Base-by-base conservation (phyloP, 2,888 invertebrate genomes). In the Tipula confusa region DNA sequence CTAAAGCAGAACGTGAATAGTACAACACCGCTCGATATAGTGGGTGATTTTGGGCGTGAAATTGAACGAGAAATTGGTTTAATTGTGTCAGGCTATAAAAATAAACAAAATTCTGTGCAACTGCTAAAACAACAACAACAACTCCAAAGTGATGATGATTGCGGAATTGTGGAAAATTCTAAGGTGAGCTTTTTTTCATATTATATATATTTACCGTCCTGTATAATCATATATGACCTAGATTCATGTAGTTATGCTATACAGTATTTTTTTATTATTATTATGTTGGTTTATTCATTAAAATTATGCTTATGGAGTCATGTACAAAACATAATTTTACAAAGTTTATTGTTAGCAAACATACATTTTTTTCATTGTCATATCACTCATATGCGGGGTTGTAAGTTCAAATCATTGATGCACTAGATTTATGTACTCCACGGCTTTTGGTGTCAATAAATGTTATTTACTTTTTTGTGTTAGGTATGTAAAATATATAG, bases 11-110 rank as follows among this genome's bases (percentile, higher is more conserved):
- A 64, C 24, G 9, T n/a, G n/a, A n/a, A 36, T 11, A 48, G 24
- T n/a, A 84, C 87, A 79, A 87, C 88, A 29, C 88, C 89, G 0
- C 87, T 88, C 6, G 88, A 88, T 86, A 89, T 89, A 79, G 87
- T 89, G 83, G 89, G 89, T 1, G 87, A 89, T 85, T 89, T 89
- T 85, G 88, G 87, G 1, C 86, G 87, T 29, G 89, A 89, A 85
- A 87, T 89, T 43, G 88, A 89, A 85, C 85, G 87, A 2, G 89
- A 89, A 84, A 88, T 89, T 84, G 88, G 88, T 28, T 86, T 88
- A 11, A 87, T 88, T 82, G 88, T 89, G 2, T 87, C 87, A 29
- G 88, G 88, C 18, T 89, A 88, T 82, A 87, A 88, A 84, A 86
- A 43, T 82, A 82, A 82, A 82, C 18, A 28, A 29, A 64, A 48